Percentiles rank a stretch among this genome's conserved stretches.
These are phyloP conservation scores for Malurus alboscapulatus DNA, from an alignment of 2,113 vertebrate genomes.

Conservation along the genomic window DNA sequence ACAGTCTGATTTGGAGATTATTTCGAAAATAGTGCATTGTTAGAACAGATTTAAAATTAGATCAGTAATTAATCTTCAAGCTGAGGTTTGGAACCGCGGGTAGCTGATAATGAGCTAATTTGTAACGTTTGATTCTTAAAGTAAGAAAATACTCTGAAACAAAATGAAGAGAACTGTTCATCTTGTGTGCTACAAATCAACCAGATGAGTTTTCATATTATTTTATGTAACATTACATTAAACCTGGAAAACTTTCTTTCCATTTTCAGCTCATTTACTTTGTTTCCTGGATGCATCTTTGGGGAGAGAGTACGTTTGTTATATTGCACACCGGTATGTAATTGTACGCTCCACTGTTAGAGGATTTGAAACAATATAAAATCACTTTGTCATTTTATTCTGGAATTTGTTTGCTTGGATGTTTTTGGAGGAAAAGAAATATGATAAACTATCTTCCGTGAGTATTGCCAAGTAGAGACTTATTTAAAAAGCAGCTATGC, in stretches of 20 bases:
- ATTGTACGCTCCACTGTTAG: not conserved
- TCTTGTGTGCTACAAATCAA: not conserved
- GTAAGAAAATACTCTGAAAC: not conserved
- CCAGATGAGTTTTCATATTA: not conserved
- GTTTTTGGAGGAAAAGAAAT: not conserved
- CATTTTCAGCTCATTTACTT: not conserved
- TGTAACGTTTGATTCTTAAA: not conserved
- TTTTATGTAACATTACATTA: not conserved
- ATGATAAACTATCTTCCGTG: not conserved
- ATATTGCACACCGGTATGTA: not conserved
- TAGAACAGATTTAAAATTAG: slow-evolving; percentile 3
- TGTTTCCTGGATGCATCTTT: not conserved
- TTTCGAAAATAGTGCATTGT: not conserved
- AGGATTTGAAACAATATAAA: not conserved
- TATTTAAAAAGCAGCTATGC: slow-evolving; percentile 23
- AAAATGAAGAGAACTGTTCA: not conserved
- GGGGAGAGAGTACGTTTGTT: not conserved
- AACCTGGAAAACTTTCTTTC: not conserved
- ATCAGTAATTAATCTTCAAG: not conserved
- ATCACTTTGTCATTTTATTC: not conserved
- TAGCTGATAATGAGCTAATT: slow-evolving; percentile 18
- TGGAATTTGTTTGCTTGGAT: not conserved
- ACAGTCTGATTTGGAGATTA: not conserved
- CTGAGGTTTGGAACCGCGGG: not conserved
- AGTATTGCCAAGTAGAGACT: not conserved